Conservation (phyloP, 2,888 invertebrate species). For the Lissonota sp. region DNA sequence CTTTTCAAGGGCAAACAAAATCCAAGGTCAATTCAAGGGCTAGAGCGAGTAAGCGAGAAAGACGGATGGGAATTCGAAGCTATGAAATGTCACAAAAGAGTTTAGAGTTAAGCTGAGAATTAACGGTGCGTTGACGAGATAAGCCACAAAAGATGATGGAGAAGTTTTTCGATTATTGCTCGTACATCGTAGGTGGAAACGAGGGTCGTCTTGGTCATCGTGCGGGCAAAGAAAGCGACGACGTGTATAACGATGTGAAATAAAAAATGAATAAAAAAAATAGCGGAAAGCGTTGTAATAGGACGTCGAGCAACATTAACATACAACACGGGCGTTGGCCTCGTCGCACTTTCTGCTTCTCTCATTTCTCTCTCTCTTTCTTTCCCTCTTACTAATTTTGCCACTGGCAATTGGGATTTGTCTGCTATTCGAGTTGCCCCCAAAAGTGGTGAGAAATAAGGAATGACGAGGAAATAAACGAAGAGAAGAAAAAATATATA, state of each 20-base stretch:
- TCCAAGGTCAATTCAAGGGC: no score
- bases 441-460: slow-evolving; percentile 71
- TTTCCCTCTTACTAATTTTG: slow-evolving; percentile 67
- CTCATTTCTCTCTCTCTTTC: slow-evolving; percentile 57
- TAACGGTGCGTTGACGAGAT: slow-evolving; percentile 15
- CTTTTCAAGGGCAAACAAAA: no score
- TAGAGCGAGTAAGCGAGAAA: no score
- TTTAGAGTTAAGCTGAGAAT: slow-evolving; percentile 1
- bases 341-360: slow-evolving; percentile 66
- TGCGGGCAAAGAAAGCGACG: slow-evolving; percentile 44
- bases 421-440: slow-evolving; percentile 64
- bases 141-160: neutral
- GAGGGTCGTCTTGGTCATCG: slow-evolving; percentile 29
- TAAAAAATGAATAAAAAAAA: slow-evolving; percentile 15
- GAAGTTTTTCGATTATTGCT: slow-evolving; percentile 42
- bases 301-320: slow-evolving; percentile 75
- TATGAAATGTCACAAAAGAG: slow-evolving; percentile 19
- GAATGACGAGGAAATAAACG: slow-evolving; percentile 42
- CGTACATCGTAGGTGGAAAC: slow-evolving; percentile 32
- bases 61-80: neutral
- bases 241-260: slow-evolving; percentile 21
- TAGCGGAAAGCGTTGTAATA: slow-evolving; percentile 38
- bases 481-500: slow-evolving; percentile 13
- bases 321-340: slow-evolving; percentile 80
- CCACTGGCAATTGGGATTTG: slow-evolving; percentile 73